Evolutionary conservation across 2,797 vertebrate species (phyloP).

Genomic region (Chromobotia macracanthus): DNA sequence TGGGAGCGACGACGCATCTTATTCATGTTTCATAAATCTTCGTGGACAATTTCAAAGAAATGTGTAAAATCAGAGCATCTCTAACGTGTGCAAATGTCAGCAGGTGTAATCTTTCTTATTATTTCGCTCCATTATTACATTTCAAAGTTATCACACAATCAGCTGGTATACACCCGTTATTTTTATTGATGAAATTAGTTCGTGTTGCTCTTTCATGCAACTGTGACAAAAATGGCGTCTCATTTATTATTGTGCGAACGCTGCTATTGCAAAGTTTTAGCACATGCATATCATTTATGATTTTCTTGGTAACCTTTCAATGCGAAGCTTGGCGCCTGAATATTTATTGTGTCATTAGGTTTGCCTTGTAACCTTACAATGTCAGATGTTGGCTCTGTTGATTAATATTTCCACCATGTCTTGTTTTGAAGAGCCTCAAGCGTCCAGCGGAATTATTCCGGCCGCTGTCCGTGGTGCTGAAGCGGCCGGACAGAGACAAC

Average conservation of each 20-base stretch:
- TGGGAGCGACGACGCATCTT: neutral
- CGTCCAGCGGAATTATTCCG: neutral
- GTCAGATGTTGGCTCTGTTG: neutral
- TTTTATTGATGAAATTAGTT: neutral
- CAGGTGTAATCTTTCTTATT: too few relatives aligned
- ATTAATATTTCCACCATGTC: neutral
- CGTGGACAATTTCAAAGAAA: too few relatives aligned
- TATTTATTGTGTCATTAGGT: neutral
- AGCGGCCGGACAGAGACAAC: neutral
- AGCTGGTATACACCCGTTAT: neutral
- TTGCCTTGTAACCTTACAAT: neutral
- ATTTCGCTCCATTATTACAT: too few relatives aligned
- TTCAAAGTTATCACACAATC: too few relatives aligned
- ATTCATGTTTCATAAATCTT: neutral
- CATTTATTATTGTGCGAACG: too few relatives aligned
- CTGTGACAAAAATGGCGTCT: too few relatives aligned
- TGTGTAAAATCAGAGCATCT: too few relatives aligned
- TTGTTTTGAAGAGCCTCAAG: neutral
- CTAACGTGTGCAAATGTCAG: too few relatives aligned
- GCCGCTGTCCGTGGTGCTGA: constrained; percentile 11
- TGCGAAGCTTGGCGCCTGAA: neutral
- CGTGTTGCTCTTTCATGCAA: too few relatives aligned
- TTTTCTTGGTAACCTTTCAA: neutral
- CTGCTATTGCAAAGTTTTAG: too few relatives aligned
- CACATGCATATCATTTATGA: neutral